These are phyloP conservation scores for Gavia stellata DNA, from an alignment of 2,113 vertebrate genomes.

Conservation along the genomic window DNA sequence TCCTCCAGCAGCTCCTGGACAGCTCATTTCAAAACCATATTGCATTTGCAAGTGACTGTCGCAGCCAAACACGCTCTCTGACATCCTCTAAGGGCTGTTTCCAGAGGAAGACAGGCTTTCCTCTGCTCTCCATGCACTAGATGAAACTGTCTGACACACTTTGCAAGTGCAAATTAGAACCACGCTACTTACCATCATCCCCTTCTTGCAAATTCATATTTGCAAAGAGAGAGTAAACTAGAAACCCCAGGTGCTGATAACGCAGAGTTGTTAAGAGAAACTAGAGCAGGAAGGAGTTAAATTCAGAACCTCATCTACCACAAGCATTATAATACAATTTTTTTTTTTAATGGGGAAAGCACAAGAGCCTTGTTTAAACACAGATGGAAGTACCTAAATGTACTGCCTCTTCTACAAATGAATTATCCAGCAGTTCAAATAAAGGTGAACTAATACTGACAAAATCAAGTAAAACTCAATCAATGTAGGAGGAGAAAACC, in stretches of 20 bases:
- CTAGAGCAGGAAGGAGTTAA: slow-evolving; percentile 56
- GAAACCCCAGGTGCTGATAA: slow-evolving; percentile 64
- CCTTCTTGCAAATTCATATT: slow-evolving; percentile 57
- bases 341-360: slow-evolving; percentile 41
- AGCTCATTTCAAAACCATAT: slow-evolving; percentile 46
- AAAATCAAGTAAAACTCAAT: slow-evolving; percentile 42
- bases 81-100: slow-evolving; percentile 36
- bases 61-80: not conserved
- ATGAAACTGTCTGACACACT: slow-evolving; percentile 55
- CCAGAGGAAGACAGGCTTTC: slow-evolving; percentile 50
- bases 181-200: slow-evolving; percentile 53
- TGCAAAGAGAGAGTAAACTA: slow-evolving; percentile 58
- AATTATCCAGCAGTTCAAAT: slow-evolving; percentile 55
- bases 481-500: not conserved
- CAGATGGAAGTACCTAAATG: slow-evolving; percentile 64
- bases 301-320: slow-evolving; percentile 54
- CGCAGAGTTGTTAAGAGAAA: slow-evolving; percentile 37
- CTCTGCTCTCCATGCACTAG: not conserved
- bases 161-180: slow-evolving; percentile 48
- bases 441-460: slow-evolving; percentile 51
- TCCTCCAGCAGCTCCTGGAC: slow-evolving; percentile 45
- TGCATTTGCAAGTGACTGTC: slow-evolving; percentile 19
- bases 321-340: slow-evolving; percentile 40
- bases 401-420: slow-evolving; percentile 57
- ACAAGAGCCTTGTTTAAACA: slow-evolving; percentile 56